Evolutionary conservation across 2,113 vertebrate genomes (phyloP).

Genomic region (Tenrec ecaudatus): DNA sequence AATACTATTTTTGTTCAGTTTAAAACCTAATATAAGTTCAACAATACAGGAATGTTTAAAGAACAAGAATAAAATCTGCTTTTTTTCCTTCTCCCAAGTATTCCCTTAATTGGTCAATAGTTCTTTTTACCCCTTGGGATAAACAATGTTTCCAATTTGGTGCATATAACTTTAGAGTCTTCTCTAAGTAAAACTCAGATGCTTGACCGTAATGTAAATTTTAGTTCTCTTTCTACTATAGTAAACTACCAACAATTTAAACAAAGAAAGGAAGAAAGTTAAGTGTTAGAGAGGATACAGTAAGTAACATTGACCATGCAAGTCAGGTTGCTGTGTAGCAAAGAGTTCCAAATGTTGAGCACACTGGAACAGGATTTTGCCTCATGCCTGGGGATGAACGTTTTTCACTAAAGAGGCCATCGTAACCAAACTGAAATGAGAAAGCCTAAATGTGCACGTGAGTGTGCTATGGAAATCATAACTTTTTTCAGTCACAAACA

Average conservation of each 20-base stretch:
- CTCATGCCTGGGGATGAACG: background rate
- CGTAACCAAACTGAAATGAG: slow-evolving; percentile 28
- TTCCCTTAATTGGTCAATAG: too few species aligned
- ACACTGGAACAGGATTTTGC: background rate
- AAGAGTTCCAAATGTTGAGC: background rate
- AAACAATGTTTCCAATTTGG: background rate
- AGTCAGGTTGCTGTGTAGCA: background rate
- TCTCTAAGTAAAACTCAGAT: background rate
- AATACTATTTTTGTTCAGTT: too few species aligned
- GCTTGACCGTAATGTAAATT: background rate
- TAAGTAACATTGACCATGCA: background rate
- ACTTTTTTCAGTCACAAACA: background rate
- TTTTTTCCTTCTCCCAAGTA: too few species aligned
- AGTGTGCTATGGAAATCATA: slow-evolving; percentile 1
- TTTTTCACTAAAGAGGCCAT: background rate
- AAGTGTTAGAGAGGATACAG: slow-evolving; percentile 11
- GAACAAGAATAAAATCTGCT: too few species aligned
- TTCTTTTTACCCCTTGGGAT: background rate
- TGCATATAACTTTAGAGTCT: background rate
- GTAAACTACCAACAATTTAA: background rate
- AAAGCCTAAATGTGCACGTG: background rate
- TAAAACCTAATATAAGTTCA: too few species aligned
- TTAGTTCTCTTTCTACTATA: background rate
- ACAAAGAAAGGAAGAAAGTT: too few species aligned
- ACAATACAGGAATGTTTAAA: too few species aligned